Conservation (phyloP, 2,888 invertebrate genomes). For the Napeogenes sylphis region DNA sequence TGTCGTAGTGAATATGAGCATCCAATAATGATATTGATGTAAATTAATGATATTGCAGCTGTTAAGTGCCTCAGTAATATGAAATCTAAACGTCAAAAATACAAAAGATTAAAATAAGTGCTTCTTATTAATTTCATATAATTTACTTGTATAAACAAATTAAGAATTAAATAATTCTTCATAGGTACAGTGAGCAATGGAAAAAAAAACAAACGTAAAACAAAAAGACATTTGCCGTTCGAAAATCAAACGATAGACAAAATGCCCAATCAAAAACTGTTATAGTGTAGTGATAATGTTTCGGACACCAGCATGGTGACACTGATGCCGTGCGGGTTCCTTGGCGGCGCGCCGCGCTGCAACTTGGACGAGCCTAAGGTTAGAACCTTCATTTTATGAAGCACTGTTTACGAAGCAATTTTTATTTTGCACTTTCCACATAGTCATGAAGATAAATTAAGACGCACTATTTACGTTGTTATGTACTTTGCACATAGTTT, state of each 20-base stretch:
- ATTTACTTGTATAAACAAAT: no score
- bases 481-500: background rate
- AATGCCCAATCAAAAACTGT: constrained; percentile 61
- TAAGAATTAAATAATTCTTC: background rate
- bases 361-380: constrained; percentile 75
- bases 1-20: constrained; percentile 41
- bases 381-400: constrained; percentile 39
- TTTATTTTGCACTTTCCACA: constrained; percentile 8
- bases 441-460: no score
- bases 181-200: constrained; percentile 14
- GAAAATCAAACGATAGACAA: constrained; percentile 63
- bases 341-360: constrained; percentile 77
- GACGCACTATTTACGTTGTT: background rate
- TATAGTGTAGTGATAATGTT: constrained; percentile 58
- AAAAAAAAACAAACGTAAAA: constrained; percentile 23
- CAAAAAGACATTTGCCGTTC: constrained; percentile 38
- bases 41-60: background rate
- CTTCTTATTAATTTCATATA: no score
- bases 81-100: background rate
- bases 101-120: no score
- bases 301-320: constrained; percentile 76
- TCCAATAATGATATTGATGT: constrained; percentile 19
- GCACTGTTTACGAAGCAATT: constrained; percentile 4
- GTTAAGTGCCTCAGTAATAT: background rate
- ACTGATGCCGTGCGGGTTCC: constrained; percentile 82